Evolutionary conservation across 2,888 invertebrate genomes (phyloP).

Genomic region (Drosophila formosana): DNA sequence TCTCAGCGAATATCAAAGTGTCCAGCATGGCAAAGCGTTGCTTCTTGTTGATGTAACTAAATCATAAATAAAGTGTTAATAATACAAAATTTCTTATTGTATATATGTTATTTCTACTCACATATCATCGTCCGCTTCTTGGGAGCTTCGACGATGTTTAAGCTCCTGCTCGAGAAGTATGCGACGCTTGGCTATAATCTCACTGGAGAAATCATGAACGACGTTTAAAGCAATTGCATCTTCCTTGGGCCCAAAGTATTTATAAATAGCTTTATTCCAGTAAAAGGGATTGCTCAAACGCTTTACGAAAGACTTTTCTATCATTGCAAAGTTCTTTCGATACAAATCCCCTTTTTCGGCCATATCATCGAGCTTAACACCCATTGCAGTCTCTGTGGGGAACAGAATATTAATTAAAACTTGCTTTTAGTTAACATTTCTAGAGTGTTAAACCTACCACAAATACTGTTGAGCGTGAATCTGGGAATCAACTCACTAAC

Average conservation of each 20-base stretch:
- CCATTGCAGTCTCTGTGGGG: conserved; percentile 19
- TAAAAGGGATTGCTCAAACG: conserved; percentile 7
- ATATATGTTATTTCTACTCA: conserved; percentile 1
- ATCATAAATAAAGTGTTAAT: background rate
- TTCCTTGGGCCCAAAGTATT: background rate
- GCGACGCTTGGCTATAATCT: conserved; percentile 10
- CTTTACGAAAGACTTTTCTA: conserved; percentile 1
- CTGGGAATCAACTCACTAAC: conserved; percentile 76
- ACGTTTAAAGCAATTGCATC: background rate
- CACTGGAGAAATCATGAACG: conserved; percentile 4
- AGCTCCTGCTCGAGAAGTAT: background rate
- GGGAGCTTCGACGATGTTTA: background rate
- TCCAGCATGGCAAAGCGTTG: conserved; percentile 80
- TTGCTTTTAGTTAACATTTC: no score
- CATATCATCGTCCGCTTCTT: conserved; percentile 50
- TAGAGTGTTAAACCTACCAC: conserved; percentile 33
- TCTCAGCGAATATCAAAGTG: conserved; percentile 72
- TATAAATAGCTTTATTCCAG: background rate
- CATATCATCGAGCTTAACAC: conserved; percentile 16
- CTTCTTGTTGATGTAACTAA: conserved; percentile 65
- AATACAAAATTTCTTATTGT: background rate
- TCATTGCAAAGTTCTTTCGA: conserved; percentile 9
- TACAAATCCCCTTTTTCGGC: conserved; percentile 17
- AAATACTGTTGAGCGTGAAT: conserved; percentile 79
- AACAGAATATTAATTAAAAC: background rate